phyloP scores from a whole-genome alignment of 2,888 invertebrate genomes.

The Dolichopus griseipennis region DNA sequence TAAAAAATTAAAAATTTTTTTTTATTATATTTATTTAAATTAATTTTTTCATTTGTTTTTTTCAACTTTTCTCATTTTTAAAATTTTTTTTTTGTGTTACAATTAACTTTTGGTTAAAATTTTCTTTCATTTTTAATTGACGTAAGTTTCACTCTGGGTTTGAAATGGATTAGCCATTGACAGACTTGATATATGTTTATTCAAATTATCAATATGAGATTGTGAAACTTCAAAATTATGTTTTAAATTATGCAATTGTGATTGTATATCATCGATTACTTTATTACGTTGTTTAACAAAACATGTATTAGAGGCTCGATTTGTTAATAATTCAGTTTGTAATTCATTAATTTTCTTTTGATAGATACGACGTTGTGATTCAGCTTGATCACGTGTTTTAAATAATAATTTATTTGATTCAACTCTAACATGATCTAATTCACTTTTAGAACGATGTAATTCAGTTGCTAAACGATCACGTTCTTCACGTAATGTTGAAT shows the following conservation, averaged over 20 bases:
- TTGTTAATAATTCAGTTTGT: conserved; percentile 37
- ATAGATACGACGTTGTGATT: conserved; percentile 35
- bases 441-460: conserved; percentile 28
- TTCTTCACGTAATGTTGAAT: conserved; percentile 32
- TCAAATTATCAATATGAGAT: conserved; percentile 38
- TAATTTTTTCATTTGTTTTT: no score
- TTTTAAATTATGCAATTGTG: conserved; percentile 36
- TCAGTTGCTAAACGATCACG: conserved; percentile 33
- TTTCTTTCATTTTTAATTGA: no score
- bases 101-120: no score
- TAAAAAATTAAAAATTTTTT: no score
- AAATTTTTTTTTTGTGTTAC: no score
- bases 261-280: conserved; percentile 37
- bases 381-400: conserved; percentile 37
- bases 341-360: conserved; percentile 38
- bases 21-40: no score
- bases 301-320: conserved; percentile 36
- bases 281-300: conserved; percentile 39
- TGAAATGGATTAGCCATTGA: neutral
- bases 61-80: no score
- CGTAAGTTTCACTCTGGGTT: no score
- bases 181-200: conserved; percentile 31
- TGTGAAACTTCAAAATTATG: conserved; percentile 41
- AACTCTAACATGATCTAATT: conserved; percentile 32
- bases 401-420: conserved; percentile 33